Evolutionary conservation across 2,888 invertebrate species (phyloP).

Genomic region (Cheilosia vulpina): DNA sequence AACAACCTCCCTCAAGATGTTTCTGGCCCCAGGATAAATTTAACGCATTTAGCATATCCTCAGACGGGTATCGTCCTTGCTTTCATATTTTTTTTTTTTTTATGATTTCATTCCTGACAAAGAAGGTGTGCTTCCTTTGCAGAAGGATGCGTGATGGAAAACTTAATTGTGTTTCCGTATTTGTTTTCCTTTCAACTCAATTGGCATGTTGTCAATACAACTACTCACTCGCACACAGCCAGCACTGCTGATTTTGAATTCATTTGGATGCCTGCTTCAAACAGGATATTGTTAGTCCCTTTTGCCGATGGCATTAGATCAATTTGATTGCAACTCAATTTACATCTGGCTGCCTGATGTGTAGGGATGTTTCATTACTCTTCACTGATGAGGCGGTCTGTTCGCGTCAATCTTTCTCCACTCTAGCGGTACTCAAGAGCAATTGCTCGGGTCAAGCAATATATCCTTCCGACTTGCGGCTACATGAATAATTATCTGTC

Average conservation of each 20-base stretch:
- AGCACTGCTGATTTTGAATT: constrained; percentile 50
- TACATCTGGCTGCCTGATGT: constrained; percentile 34
- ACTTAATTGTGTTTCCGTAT: constrained; percentile 73
- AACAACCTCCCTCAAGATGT: constrained; percentile 53
- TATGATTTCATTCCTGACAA: constrained; percentile 15
- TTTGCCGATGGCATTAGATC: constrained; percentile 43
- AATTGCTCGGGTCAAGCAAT: constrained; percentile 38
- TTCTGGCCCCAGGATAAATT: constrained; percentile 61
- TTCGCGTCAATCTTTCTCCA: neutral
- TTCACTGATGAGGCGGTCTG: neutral
- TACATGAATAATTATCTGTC: constrained; percentile 42
- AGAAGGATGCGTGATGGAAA: constrained; percentile 68
- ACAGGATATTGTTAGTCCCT: constrained; percentile 48
- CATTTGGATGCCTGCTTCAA: constrained; percentile 25
- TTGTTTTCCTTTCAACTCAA: constrained; percentile 64
- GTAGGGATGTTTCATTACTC: constrained; percentile 25
- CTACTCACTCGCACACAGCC: neutral
- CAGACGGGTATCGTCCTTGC: constrained; percentile 12
- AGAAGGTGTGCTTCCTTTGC: constrained; percentile 19
- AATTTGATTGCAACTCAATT: constrained; percentile 67
- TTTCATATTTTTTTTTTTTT: constrained; percentile 18
- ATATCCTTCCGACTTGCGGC: constrained; percentile 28
- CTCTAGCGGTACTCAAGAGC: neutral
- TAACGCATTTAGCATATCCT: constrained; percentile 73
- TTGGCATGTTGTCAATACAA: constrained; percentile 47